phyloP scores from a whole-genome alignment of 2,888 invertebrate species.

The Blastobasis adustella region DNA sequence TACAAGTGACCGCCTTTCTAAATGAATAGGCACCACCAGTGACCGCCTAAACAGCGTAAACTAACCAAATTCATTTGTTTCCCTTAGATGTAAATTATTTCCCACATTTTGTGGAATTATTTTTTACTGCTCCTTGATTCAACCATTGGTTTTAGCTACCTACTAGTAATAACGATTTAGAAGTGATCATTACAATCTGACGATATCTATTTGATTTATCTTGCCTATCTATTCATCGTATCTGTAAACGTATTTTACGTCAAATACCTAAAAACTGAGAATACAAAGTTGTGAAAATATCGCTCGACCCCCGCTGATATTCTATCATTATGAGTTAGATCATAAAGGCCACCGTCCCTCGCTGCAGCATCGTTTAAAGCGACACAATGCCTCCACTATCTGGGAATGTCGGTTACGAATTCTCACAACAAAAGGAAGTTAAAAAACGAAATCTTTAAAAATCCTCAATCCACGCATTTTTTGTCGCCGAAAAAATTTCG shows the following conservation, averaged over 20 bases:
- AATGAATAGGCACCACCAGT: constrained; percentile 13
- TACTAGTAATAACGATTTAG: too few relatives aligned
- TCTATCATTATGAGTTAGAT: constrained; percentile 59
- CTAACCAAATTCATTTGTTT: too few relatives aligned
- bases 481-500: constrained; percentile 53
- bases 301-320: constrained; percentile 61
- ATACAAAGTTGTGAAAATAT: constrained; percentile 65
- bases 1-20: constrained; percentile 12
- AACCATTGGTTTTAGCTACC: too few relatives aligned
- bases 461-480: constrained; percentile 52
- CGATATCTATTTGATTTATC: too few relatives aligned
- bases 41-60: constrained; percentile 3
- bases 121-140: too few relatives aligned
- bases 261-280: constrained; percentile 36
- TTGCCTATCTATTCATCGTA: constrained; percentile 27
- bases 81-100: too few relatives aligned
- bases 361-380: constrained; percentile 55
- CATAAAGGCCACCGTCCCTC: constrained; percentile 44
- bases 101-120: too few relatives aligned
- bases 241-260: constrained; percentile 30
- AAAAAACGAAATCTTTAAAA: constrained; percentile 54
- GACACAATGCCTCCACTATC: constrained; percentile 59
- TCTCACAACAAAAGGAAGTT: constrained; percentile 57
- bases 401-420: constrained; percentile 71
- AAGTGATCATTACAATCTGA: too few relatives aligned